Percentiles rank a stretch among this genome's conserved stretches.
Conservation (phyloP, 1,140 invertebrate species). For the Eciton burchellii region DNA sequence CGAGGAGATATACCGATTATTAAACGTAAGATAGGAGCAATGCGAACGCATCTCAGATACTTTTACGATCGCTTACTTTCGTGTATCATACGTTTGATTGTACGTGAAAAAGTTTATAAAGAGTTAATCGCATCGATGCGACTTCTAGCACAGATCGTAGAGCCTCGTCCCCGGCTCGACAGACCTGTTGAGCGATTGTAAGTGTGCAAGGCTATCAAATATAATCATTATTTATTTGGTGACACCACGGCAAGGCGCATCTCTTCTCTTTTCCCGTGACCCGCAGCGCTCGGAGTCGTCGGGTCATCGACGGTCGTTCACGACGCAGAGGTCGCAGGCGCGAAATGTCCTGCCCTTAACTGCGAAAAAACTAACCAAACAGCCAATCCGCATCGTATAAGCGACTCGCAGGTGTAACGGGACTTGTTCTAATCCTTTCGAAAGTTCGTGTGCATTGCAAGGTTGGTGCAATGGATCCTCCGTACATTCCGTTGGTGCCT, state of each 20-base stretch:
- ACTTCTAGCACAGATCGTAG: conserved; percentile 5
- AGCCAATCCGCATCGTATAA: conserved; percentile 44
- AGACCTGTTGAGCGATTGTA: conserved; percentile 58
- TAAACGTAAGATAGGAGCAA: not conserved
- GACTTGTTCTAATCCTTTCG: conserved; percentile 73
- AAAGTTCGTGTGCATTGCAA: conserved; percentile 61
- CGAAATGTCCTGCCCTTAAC: conserved; percentile 45
- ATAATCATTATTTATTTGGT: conserved; percentile 64
- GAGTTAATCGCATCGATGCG: not conserved
- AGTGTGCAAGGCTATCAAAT: conserved; percentile 71
- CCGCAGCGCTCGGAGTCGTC: not conserved
- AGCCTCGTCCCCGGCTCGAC: conserved; percentile 23
- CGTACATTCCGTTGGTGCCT: conserved; percentile 3
- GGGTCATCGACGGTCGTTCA: conserved; percentile 23
- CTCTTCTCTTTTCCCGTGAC: conserved; percentile 42
- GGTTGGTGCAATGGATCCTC: conserved; percentile 61
- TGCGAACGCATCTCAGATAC: conserved; percentile 8
- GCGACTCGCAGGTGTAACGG: conserved; percentile 70
- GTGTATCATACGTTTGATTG: conserved; percentile 27
- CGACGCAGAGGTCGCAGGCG: conserved; percentile 31
- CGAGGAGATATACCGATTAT: conserved; percentile 8
- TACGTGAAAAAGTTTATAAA: conserved; percentile 35
- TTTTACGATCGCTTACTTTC: not conserved
- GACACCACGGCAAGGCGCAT: conserved; percentile 15
- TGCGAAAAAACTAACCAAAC: conserved; percentile 42